Base-by-base conservation (phyloP, 2,797 vertebrate species). In the Muscicapa striata region DNA sequence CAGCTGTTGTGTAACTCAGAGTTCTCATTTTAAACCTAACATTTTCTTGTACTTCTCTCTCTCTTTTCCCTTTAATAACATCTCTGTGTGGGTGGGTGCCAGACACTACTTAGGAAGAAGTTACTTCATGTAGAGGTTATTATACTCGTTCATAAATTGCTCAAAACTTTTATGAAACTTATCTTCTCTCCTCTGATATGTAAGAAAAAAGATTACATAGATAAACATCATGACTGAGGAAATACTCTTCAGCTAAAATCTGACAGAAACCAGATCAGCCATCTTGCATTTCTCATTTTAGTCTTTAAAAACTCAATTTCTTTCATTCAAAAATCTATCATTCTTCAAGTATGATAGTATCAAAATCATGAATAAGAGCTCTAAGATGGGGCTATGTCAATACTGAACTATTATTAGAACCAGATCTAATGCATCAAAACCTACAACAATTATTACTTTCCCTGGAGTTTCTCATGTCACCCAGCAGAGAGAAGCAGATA, bases 11-110 rank as follows among this genome's bases (percentile, higher is more conserved):
- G 94, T 66, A 95, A 95, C 78, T 84, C 68, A 32, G 59, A 89
- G 93, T 94, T 96, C 84, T 91, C 93, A 83, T 95, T 97, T 96
- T 88, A 94, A 95, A 88, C 2, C 15, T 87, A 78, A 67, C 73
- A 59, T 70, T 84, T 95, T 94, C 87, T 88, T 55, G 41, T 91
- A 93, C 78, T 96, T 95, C 89, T 92, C 88, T 58, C 83, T 95
- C 87, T 94, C 61, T 70, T 93, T 77, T 91, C 69, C 52, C 59
- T 95, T 93, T 73, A 95, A 93, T 93, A 89, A 84, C 41, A 81
- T 92, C 67, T 91, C 72, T 82, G 49, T 89, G 93, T 91, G 85
- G 90, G 81, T 89, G 89, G 40, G 76, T 94, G 87, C 63, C 77
- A 96, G 94, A 89, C 82, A 30, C 58, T 67, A 64, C 55, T 93